phyloP scores from a whole-genome alignment of 1,140 invertebrate species.

The Penaeus japonicus region DNA sequence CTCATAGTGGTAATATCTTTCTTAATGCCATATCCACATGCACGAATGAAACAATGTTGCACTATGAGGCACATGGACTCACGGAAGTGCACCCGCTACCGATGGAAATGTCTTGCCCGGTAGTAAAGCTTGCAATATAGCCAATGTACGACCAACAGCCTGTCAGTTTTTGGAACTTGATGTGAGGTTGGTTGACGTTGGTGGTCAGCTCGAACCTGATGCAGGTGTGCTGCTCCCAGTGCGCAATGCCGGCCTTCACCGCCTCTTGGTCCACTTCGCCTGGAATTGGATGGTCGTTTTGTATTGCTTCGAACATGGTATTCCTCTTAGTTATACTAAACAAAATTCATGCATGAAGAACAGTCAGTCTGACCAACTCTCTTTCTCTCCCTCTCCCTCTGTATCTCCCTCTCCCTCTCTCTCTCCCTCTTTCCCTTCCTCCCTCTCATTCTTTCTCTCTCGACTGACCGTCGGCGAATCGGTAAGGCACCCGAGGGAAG shows the following conservation, averaged over 20 bases:
- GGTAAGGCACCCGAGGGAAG: not conserved
- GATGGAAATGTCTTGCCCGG: conserved; percentile 62
- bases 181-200: conserved; percentile 29
- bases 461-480: not conserved
- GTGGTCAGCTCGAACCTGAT: conserved; percentile 22
- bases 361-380: too few species aligned
- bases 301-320: too few species aligned
- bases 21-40: not conserved
- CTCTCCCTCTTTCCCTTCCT: not conserved
- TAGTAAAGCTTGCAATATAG: conserved; percentile 14
- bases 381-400: too few species aligned
- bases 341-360: too few species aligned
- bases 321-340: too few species aligned
- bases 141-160: conserved; percentile 63
- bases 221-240: conserved; percentile 53
- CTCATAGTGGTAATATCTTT: not conserved
- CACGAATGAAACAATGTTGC: not conserved
- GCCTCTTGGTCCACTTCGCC: not conserved
- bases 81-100: conserved; percentile 62
- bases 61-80: conserved; percentile 46
- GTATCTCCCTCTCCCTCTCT: too few species aligned
- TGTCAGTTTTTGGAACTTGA: conserved; percentile 19
- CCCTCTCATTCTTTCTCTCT: too few species aligned
- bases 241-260: conserved; percentile 31
- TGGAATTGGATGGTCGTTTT: not conserved